These are phyloP conservation scores for Nemapogon koenigi DNA, from an alignment of 2,888 invertebrate species.

Conservation along the genomic window DNA sequence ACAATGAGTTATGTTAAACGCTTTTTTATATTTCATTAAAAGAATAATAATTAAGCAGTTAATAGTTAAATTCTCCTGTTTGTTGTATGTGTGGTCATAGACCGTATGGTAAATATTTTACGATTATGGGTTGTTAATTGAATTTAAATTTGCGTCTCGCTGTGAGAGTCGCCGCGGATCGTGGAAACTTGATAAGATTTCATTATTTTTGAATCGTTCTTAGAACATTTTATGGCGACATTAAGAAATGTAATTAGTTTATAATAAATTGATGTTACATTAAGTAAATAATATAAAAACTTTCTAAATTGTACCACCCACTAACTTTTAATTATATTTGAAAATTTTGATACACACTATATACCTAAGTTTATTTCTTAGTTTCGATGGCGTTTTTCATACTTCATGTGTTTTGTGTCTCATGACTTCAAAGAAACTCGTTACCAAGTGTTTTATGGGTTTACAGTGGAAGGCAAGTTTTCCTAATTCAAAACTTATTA, in stretches of 20 bases:
- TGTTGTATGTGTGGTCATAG: constrained; percentile 11
- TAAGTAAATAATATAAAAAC: constrained; percentile 20
- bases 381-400: too few relatives aligned
- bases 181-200: constrained; percentile 29
- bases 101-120: constrained; percentile 18
- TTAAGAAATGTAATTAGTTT: constrained; percentile 8
- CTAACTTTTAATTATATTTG: too few relatives aligned
- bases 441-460: too few relatives aligned
- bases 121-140: constrained; percentile 35
- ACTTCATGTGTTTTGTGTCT: too few relatives aligned
- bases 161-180: constrained; percentile 37
- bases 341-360: too few relatives aligned
- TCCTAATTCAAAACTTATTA: too few relatives aligned
- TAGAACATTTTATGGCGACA: constrained; percentile 3
- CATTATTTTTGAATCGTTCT: constrained; percentile 4
- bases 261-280: constrained; percentile 6
- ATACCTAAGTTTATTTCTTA: too few relatives aligned
- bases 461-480: too few relatives aligned
- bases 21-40: constrained; percentile 27
- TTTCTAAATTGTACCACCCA: constrained; percentile 26
- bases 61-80: constrained; percentile 17
- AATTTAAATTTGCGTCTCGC: constrained; percentile 43
- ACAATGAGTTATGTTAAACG: constrained; percentile 30
- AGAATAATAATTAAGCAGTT: constrained; percentile 35
- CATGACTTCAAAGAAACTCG: too few relatives aligned